Evolutionary conservation across 2,113 vertebrate species (phyloP).

Genomic region (Dolichotis patagonum): DNA sequence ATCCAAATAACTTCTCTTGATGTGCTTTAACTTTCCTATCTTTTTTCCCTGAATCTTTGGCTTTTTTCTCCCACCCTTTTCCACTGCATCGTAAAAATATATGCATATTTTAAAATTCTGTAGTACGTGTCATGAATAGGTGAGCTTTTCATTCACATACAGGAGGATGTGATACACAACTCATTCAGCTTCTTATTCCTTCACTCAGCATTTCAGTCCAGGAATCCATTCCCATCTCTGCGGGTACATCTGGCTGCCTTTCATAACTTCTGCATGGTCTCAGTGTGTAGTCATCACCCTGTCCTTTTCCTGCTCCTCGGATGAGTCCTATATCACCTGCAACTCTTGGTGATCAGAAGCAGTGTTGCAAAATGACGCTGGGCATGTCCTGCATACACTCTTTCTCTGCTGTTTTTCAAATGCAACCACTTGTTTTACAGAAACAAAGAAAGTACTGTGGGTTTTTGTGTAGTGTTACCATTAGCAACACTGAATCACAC

Average conservation of each 20-base stretch:
- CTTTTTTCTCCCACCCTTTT: neutral
- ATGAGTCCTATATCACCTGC: rapidly evolving
- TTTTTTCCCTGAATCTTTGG: neutral
- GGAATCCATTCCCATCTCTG: neutral
- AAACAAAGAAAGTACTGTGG: neutral
- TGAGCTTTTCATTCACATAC: neutral
- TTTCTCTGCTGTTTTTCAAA: neutral
- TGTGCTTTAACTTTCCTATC: constrained; percentile 37
- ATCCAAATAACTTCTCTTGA: neutral
- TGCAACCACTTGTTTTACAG: neutral
- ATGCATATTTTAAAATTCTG: neutral
- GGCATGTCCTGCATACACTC: neutral
- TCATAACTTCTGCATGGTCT: neutral
- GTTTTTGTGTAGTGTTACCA: rapidly evolving
- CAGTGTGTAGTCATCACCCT: neutral
- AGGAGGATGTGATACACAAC: neutral
- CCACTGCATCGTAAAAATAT: neutral
- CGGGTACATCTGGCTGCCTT: neutral
- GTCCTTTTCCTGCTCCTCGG: no score
- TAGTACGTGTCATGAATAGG: neutral
- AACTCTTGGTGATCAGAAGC: neutral
- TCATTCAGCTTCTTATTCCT: neutral
- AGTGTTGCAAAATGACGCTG: neutral
- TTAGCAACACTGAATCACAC: neutral
- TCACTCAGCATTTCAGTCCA: neutral